These are phyloP conservation scores for Pseudococcus viburni DNA, from an alignment of 2,888 invertebrate genomes.

Conservation along the genomic window DNA sequence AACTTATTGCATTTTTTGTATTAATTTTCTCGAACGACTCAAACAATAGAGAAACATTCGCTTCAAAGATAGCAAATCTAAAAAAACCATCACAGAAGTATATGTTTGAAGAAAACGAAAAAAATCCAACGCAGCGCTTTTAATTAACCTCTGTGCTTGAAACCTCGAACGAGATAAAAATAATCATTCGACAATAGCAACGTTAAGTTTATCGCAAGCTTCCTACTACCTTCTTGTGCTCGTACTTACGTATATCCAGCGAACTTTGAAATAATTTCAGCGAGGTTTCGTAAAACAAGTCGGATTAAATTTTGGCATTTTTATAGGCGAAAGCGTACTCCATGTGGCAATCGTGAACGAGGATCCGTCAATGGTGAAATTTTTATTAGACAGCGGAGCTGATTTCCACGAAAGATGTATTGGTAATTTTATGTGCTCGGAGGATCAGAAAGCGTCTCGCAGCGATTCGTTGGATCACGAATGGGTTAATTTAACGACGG, in stretches of 20 bases:
- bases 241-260: too few species aligned
- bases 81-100: background rate
- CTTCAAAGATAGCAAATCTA: background rate
- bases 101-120: background rate
- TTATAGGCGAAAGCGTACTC: slow-evolving; percentile 88
- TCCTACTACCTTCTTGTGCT: too few species aligned
- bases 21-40: background rate
- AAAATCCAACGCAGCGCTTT: background rate
- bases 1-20: background rate
- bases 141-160: background rate
- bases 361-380: slow-evolving; percentile 97
- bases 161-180: background rate
- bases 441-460: slow-evolving; percentile 94
- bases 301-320: slow-evolving; percentile 22
- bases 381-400: slow-evolving; percentile 90
- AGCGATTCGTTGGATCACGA: slow-evolving; percentile 91
- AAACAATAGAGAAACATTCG: background rate
- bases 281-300: background rate
- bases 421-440: slow-evolving; percentile 97
- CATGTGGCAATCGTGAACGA: slow-evolving; percentile 99
- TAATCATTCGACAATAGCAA: background rate
- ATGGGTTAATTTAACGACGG: slow-evolving; percentile 85
- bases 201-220: background rate
- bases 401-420: slow-evolving; percentile 93
- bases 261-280: background rate